A percentile compares a stretch with the other conserved stretches of the same genome.
Evolutionary conservation across 2,888 invertebrate species (phyloP).

Genomic region (Thereva nobilitata): DNA sequence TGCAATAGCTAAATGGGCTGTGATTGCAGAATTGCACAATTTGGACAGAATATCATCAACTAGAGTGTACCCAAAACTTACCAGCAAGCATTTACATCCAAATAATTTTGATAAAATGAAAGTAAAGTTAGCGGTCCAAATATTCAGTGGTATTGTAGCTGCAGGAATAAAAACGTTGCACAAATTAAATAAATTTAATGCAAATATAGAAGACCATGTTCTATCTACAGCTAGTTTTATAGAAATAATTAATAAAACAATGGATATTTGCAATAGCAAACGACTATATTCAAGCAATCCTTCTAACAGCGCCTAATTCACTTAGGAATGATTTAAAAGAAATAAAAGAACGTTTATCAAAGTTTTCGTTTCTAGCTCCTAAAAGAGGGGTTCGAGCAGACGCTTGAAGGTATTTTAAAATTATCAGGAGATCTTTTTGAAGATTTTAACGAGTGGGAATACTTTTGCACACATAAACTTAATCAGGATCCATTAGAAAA

Average conservation of each 20-base stretch:
- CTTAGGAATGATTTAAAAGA: not conserved
- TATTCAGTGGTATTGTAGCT: no score
- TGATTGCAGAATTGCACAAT: not conserved
- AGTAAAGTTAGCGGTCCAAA: no score
- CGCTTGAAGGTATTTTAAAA: slow-evolving; percentile 6
- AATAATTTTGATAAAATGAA: not conserved
- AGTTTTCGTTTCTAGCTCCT: not conserved
- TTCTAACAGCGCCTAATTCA: no score
- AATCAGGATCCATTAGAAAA: slow-evolving; percentile 18
- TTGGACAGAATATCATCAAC: not conserved
- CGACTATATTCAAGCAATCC: no score
- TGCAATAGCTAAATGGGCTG: not conserved
- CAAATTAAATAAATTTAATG: no score
- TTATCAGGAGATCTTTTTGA: not conserved
- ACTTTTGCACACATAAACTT: slow-evolving; percentile 1
- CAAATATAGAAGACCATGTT: no score
- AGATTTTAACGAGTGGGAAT: not conserved
- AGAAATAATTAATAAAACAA: no score
- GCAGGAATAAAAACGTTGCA: no score
- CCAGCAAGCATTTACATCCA: not conserved
- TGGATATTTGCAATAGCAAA: no score
- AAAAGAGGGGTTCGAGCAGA: not conserved
- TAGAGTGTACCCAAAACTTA: not conserved
- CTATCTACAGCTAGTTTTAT: no score
- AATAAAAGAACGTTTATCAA: not conserved